Conservation (phyloP, 2,113 vertebrate genomes). For the Thymallus thymallus region DNA sequence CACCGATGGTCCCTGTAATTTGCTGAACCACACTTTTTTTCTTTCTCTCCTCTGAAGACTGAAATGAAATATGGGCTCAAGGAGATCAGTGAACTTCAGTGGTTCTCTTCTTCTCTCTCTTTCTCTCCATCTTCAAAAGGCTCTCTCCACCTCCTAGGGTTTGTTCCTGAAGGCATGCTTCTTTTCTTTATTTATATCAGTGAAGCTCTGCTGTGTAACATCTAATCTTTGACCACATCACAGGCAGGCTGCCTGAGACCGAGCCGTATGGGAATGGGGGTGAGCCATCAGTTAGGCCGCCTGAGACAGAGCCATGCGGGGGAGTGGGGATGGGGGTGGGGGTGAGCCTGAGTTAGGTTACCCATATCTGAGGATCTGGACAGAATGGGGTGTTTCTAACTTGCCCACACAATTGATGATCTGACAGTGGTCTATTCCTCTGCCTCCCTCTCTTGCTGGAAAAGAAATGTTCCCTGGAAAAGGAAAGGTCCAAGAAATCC, state of each 20-base stretch:
- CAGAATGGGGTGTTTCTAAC: neutral
- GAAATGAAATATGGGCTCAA: conserved; percentile 42
- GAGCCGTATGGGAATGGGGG: neutral
- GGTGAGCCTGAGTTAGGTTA: neutral
- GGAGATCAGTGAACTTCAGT: conserved; percentile 40
- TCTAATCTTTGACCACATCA: conserved; percentile 3
- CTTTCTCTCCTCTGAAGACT: conserved; percentile 6
- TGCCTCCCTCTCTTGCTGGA: conserved; percentile 7
- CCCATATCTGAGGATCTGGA: neutral
- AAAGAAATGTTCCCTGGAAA: neutral
- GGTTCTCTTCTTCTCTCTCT: neutral
- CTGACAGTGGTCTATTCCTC: conserved; percentile 21
- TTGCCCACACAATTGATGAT: neutral
- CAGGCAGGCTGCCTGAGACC: neutral
- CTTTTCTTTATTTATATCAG: neutral
- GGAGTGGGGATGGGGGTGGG: neutral
- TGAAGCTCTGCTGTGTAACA: neutral
- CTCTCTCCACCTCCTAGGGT: neutral
- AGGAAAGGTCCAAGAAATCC: conserved; percentile 7
- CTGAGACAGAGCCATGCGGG: neutral
- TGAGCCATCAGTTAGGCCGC: neutral
- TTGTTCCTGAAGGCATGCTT: neutral
- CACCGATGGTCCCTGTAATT: conserved; percentile 36
- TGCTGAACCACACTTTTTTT: conserved; percentile 8
- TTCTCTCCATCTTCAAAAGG: neutral